phyloP scores from a whole-genome alignment of 2,888 invertebrate species.

The Sisyra nigra region DNA sequence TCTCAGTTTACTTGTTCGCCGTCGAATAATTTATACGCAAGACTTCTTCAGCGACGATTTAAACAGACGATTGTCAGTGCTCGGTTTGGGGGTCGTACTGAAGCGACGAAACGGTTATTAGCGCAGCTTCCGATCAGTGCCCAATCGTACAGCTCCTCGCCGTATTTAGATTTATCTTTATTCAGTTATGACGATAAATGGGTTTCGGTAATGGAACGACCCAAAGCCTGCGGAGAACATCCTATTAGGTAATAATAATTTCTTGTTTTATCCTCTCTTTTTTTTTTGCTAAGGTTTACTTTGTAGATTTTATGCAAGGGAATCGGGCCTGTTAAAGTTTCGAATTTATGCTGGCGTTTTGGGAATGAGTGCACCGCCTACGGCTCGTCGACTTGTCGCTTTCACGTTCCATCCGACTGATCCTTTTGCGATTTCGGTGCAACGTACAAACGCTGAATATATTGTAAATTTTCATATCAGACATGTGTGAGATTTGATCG shows the following conservation, averaged over 20 bases:
- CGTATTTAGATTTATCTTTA: constrained; percentile 78
- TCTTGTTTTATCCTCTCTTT: no score
- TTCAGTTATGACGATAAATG: constrained; percentile 94
- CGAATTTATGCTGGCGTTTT: constrained; percentile 52
- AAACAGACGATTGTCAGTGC: constrained; percentile 83
- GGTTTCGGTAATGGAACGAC: constrained; percentile 89
- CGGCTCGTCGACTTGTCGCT: constrained; percentile 69
- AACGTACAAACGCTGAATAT: constrained; percentile 82
- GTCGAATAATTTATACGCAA: constrained; percentile 74
- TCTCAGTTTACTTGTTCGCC: constrained; percentile 83
- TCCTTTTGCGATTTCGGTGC: constrained; percentile 91
- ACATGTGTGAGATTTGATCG: constrained; percentile 23
- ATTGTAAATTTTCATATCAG: constrained; percentile 90
- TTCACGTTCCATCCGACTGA: constrained; percentile 94
- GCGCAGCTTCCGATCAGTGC: constrained; percentile 88
- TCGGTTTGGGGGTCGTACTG: constrained; percentile 74
- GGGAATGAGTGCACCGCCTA: constrained; percentile 43
- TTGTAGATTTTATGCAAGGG: constrained; percentile 68
- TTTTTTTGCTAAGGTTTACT: no score
- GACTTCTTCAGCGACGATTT: constrained; percentile 51
- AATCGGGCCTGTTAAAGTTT: constrained; percentile 55
- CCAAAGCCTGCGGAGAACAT: constrained; percentile 82
- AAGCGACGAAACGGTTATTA: constrained; percentile 76
- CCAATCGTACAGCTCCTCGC: constrained; percentile 85
- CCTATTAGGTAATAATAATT: constrained; percentile 84